Percentiles rank a stretch among this genome's conserved stretches.
phyloP scores from a whole-genome alignment of 2,888 invertebrate genomes.

The Pediacus dermestoides region DNA sequence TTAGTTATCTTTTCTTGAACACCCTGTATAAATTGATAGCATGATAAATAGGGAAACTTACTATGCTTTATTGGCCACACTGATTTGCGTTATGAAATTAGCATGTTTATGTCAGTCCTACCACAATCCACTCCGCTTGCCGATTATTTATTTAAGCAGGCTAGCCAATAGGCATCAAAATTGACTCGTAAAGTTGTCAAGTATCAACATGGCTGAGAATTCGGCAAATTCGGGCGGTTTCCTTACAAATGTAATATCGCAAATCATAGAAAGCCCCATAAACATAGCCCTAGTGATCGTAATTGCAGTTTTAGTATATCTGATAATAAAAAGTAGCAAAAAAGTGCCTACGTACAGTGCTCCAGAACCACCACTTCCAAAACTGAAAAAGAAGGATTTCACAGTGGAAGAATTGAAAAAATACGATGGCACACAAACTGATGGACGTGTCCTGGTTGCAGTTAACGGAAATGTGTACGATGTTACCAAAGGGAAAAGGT shows the following conservation, averaged over 20 bases:
- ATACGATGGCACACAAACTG: slow-evolving; percentile 81
- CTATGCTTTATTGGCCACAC: no score
- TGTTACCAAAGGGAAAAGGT: slow-evolving; percentile 83
- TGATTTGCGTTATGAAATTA: no score
- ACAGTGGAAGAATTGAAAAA: slow-evolving; percentile 80
- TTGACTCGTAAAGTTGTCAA: slow-evolving; percentile 15
- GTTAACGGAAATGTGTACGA: slow-evolving; percentile 96
- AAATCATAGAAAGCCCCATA: slow-evolving; percentile 67
- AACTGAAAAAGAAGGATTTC: slow-evolving; percentile 84
- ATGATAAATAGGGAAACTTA: no score
- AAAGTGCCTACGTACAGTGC: slow-evolving; percentile 43
- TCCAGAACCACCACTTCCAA: slow-evolving; percentile 66
- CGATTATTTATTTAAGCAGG: no score
- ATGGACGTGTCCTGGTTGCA: slow-evolving; percentile 86
- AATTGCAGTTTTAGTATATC: slow-evolving; percentile 69
- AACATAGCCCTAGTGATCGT: slow-evolving; percentile 66
- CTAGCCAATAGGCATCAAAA: slow-evolving; percentile 9
- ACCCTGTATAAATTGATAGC: no score
- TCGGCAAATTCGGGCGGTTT: slow-evolving; percentile 41
- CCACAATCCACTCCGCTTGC: no score
- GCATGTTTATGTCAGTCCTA: no score
- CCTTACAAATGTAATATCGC: slow-evolving; percentile 52
- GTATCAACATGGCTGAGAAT: slow-evolving; percentile 43
- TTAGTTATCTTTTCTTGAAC: no score
- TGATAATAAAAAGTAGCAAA: slow-evolving; percentile 52